Evolutionary conservation across 2,888 invertebrate species (phyloP).

Genomic region (Oscheius myriophilus): DNA sequence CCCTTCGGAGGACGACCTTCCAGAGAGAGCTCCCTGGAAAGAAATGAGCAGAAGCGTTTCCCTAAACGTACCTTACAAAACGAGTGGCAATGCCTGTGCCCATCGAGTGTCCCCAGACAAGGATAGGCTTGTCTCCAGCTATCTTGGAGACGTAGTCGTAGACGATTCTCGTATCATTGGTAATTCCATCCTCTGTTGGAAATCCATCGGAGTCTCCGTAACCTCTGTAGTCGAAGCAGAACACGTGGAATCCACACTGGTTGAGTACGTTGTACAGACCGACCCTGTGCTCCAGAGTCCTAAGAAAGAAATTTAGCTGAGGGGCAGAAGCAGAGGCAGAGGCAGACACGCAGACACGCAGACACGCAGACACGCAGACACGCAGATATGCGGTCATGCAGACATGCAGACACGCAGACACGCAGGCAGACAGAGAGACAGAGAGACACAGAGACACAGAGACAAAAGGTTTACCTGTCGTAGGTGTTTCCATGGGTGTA

Average conservation of each 20-base stretch:
- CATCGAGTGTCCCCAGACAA: conserved; percentile 94
- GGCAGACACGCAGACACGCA: too few species aligned
- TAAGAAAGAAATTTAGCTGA: too few species aligned
- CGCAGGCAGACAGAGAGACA: too few species aligned
- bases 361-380: too few species aligned
- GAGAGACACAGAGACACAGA: too few species aligned
- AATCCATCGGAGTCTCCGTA: conserved; percentile 75
- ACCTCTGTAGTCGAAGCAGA: conserved; percentile 84
- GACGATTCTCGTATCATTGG: conserved; percentile 79
- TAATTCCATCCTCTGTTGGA: conserved; percentile 82
- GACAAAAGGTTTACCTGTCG: conserved; percentile 55
- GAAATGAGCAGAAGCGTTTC: background rate
- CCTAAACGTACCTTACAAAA: conserved; percentile 69
- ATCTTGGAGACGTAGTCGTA: conserved; percentile 74
- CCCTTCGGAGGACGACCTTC: conserved; percentile 75
- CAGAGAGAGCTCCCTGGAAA: conserved; percentile 73
- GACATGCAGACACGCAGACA: too few species aligned
- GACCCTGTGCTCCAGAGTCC: conserved; percentile 78
- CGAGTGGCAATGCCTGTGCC: conserved; percentile 76
- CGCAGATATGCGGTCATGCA: too few species aligned
- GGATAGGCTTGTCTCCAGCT: conserved; percentile 77
- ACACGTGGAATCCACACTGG: conserved; percentile 79
- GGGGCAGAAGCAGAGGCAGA: too few species aligned
- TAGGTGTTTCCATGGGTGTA: conserved; percentile 81
- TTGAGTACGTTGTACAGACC: conserved; percentile 81